phyloP scores from a whole-genome alignment of 2,888 invertebrate species.

The Omphaloscelis lunosa region DNA sequence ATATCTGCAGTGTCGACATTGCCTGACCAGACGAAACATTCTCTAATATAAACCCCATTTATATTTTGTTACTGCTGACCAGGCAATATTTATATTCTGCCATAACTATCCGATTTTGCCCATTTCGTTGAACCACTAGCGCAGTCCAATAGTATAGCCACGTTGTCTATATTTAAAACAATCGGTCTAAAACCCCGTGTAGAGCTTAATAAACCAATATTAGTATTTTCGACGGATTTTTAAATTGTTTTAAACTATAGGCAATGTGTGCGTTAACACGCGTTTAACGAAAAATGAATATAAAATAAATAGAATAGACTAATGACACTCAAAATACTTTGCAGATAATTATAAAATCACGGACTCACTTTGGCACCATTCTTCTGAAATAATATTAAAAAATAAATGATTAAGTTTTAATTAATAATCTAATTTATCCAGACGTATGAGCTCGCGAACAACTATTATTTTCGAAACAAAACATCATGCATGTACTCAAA shows the following conservation, averaged over 20 bases:
- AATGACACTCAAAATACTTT: slow-evolving; percentile 21
- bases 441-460: slow-evolving; percentile 59
- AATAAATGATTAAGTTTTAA: slow-evolving; percentile 30
- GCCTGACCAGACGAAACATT: slow-evolving; percentile 27
- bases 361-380: slow-evolving; percentile 58
- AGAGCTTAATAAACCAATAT: slow-evolving; percentile 80
- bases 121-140: slow-evolving; percentile 20
- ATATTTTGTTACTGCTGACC: background rate
- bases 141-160: slow-evolving; percentile 22
- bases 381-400: slow-evolving; percentile 43
- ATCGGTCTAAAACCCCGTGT: slow-evolving; percentile 75
- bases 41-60: slow-evolving; percentile 17
- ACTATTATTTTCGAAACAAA: slow-evolving; percentile 35
- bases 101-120: slow-evolving; percentile 56
- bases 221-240: slow-evolving; percentile 74
- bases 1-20: slow-evolving; percentile 31
- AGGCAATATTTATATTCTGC: slow-evolving; percentile 38
- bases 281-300: background rate
- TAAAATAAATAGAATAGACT: background rate
- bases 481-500: slow-evolving; percentile 14
- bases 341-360: slow-evolving; percentile 12
- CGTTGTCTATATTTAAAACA: slow-evolving; percentile 74
- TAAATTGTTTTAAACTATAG: slow-evolving; percentile 59
- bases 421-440: slow-evolving; percentile 32
- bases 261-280: slow-evolving; percentile 40